A percentile compares a stretch with the other conserved stretches of the same genome.
Evolutionary conservation across 2,113 vertebrate species (phyloP).

Genomic region (Pelobates fuscus): DNA sequence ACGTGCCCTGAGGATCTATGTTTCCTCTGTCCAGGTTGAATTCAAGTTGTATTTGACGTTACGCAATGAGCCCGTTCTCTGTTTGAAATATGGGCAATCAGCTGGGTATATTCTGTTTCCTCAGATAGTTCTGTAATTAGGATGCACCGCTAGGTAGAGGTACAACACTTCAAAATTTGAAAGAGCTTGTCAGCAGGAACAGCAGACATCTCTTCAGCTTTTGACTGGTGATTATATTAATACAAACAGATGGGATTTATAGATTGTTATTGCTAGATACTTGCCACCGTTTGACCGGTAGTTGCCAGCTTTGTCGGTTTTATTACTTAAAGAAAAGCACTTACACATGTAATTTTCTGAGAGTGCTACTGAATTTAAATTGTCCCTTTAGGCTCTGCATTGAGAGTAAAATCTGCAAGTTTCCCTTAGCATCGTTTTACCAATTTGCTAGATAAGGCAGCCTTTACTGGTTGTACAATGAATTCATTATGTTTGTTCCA

Average conservation of each 20-base stretch:
- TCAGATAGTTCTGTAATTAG: conserved; percentile 30
- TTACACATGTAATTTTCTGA: conserved; percentile 4
- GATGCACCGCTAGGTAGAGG: conserved; percentile 12
- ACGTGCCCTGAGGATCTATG: no score
- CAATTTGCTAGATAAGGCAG: neutral
- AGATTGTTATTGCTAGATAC: conserved; percentile 14
- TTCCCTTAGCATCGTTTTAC: neutral
- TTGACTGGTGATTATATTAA: conserved; percentile 35
- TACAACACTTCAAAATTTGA: conserved; percentile 7
- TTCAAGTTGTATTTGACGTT: no score
- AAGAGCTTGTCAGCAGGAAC: conserved; percentile 11
- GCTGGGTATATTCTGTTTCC: neutral
- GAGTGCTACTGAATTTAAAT: conserved; percentile 12
- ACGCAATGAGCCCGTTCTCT: no score
- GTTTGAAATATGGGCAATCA: no score
- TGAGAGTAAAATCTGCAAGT: neutral
- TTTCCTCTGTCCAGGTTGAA: no score
- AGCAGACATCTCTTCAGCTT: conserved; percentile 34
- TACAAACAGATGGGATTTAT: conserved; percentile 22
- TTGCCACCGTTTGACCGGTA: conserved; percentile 16
- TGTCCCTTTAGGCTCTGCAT: conserved; percentile 11
- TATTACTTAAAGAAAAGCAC: conserved; percentile 24
- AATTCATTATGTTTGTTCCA: neutral
- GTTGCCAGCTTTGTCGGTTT: conserved; percentile 16
- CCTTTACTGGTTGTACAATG: neutral